phyloP scores from a whole-genome alignment of 2,113 vertebrate species.

The Saccopteryx bilineata region DNA sequence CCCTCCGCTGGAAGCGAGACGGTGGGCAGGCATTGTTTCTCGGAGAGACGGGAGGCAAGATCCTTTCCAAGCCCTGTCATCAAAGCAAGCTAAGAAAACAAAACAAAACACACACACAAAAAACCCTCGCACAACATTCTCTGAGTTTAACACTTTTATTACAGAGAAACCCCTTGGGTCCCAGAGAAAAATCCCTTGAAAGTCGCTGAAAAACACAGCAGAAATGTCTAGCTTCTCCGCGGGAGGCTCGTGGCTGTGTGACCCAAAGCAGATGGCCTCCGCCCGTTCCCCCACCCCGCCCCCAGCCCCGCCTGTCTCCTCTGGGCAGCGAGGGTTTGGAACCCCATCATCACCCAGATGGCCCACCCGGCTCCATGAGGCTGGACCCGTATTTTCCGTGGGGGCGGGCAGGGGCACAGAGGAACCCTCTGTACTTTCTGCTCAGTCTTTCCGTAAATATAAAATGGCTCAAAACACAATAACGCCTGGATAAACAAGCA shows the following conservation, averaged over 20 bases:
- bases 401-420: neutral
- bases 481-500: neutral
- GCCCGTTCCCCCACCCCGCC: no score
- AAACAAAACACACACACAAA: neutral
- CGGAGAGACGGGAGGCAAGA: constrained; percentile 46
- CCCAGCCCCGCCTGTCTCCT: neutral
- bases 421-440: neutral
- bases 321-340: neutral
- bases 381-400: neutral
- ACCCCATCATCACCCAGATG: neutral
- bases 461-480: neutral
- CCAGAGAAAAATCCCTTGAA: constrained; percentile 23
- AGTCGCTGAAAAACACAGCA: neutral
- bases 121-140: neutral
- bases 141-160: constrained; percentile 35
- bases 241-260: neutral
- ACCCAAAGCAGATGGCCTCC: neutral
- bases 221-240: neutral
- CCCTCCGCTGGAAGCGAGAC: no score
- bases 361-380: neutral
- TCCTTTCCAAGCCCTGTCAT: constrained; percentile 63
- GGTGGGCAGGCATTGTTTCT: constrained; percentile 50
- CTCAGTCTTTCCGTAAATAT: neutral
- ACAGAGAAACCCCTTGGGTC: neutral
- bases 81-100: constrained; percentile 54